Conservation (phyloP, 2,797 vertebrate species). For the Mycteria americana region DNA sequence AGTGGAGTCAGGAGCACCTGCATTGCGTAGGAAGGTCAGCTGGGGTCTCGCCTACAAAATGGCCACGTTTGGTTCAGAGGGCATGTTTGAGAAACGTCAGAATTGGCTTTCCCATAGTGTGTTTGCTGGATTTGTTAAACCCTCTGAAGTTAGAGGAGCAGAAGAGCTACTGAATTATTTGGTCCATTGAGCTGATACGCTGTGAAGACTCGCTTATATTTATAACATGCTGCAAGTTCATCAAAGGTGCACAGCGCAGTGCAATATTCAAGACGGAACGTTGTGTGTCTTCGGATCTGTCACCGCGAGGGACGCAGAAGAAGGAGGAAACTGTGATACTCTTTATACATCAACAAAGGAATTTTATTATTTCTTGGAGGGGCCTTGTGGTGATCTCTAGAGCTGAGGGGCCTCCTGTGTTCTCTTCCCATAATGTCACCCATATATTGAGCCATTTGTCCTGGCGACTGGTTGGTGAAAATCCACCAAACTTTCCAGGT, state of each 20-base stretch:
- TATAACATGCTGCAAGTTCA: background rate
- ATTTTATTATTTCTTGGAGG: background rate
- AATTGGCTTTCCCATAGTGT: background rate
- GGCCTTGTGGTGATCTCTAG: background rate
- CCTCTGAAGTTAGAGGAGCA: background rate
- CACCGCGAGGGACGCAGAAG: fast-evolving
- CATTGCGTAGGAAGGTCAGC: background rate
- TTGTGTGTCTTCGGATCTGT: fast-evolving
- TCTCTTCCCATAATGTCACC: background rate
- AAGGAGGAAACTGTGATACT: background rate
- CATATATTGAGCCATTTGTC: background rate
- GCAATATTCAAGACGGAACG: background rate
- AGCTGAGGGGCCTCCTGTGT: background rate
- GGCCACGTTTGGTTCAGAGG: background rate
- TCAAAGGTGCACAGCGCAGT: background rate
- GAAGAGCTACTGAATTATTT: background rate
- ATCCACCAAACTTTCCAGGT: background rate
- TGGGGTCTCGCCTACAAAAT: background rate
- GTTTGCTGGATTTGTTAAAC: background rate
- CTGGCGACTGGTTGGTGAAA: background rate
- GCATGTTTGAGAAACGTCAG: background rate
- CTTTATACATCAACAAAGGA: background rate
- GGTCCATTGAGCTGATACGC: background rate
- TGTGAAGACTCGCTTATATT: background rate
- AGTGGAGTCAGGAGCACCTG: background rate